A percentile compares a stretch with the other conserved stretches of the same genome.
Conservation (phyloP, 2,113 vertebrate genomes). For the Heterotis niloticus region DNA sequence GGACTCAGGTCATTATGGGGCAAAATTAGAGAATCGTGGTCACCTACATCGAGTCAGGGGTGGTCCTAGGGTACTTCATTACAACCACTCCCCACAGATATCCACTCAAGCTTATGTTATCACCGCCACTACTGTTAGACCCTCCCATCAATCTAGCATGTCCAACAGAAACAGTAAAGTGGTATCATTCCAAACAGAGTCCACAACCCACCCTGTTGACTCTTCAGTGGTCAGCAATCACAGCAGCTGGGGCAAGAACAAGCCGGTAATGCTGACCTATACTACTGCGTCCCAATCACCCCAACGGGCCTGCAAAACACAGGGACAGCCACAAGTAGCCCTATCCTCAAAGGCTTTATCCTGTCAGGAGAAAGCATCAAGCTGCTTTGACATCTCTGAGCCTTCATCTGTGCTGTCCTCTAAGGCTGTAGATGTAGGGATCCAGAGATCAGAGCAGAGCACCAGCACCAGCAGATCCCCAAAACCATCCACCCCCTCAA, state of each 20-base stretch:
- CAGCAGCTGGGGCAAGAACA: slow-evolving; percentile 33
- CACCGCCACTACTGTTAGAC: background rate
- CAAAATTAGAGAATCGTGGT: slow-evolving; percentile 26
- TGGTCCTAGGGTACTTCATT: background rate
- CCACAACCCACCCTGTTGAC: slow-evolving; percentile 28
- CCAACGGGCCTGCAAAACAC: no score
- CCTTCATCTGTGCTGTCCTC: slow-evolving; percentile 31
- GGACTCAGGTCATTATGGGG: slow-evolving; percentile 14
- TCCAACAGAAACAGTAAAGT: slow-evolving; percentile 27
- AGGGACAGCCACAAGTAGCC: slow-evolving; percentile 2
- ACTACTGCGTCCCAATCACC: background rate
- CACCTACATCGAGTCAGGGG: slow-evolving; percentile 3
- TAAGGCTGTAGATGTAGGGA: slow-evolving; percentile 37
- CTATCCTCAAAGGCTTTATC: slow-evolving; percentile 25
- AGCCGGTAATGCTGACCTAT: slow-evolving; percentile 42
- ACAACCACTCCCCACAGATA: background rate
- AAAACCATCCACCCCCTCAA: slow-evolving; percentile 32
- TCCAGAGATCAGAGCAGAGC: slow-evolving; percentile 38
- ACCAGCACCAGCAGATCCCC: slow-evolving; percentile 53
- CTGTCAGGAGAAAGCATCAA: background rate
- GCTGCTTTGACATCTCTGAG: background rate
- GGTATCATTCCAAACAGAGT: slow-evolving; percentile 36
- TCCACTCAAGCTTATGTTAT: background rate
- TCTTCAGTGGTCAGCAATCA: background rate
- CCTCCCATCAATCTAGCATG: slow-evolving; percentile 27